These are phyloP conservation scores for Eupithecia dodoneata DNA, from an alignment of 2,888 invertebrate species.

Conservation along the genomic window DNA sequence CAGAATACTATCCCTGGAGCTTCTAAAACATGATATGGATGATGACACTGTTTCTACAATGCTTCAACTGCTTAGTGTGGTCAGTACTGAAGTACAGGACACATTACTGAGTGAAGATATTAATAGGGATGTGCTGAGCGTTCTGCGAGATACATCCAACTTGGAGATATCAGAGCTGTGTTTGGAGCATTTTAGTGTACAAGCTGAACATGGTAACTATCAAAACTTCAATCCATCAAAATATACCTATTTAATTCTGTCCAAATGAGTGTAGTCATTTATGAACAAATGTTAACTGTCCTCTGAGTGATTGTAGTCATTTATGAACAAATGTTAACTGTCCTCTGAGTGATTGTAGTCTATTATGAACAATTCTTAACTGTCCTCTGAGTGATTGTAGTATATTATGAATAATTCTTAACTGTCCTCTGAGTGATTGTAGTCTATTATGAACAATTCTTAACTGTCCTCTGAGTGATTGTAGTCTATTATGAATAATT, in stretches of 20 bases:
- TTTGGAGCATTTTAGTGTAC: conserved; percentile 89
- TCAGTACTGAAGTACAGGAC: conserved; percentile 86
- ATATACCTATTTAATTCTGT: no score
- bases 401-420: not conserved
- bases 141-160: conserved; percentile 86
- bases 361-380: not conserved
- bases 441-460: no score
- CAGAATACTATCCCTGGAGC: conserved; percentile 77
- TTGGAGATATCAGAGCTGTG: conserved; percentile 90
- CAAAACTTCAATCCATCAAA: not conserved
- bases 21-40: conserved; percentile 78
- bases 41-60: conserved; percentile 84
- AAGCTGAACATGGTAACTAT: conserved; percentile 88
- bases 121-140: conserved; percentile 85
- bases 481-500: no score
- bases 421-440: not conserved
- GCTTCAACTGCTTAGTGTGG: conserved; percentile 84
- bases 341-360: not conserved
- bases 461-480: not conserved
- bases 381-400: no score
- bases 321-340: no score
- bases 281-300: no score
- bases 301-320: no score
- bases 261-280: no score
- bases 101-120: conserved; percentile 80